Evolutionary conservation across 2,797 vertebrate genomes (phyloP).

Genomic region (Sebastes vulpes): DNA sequence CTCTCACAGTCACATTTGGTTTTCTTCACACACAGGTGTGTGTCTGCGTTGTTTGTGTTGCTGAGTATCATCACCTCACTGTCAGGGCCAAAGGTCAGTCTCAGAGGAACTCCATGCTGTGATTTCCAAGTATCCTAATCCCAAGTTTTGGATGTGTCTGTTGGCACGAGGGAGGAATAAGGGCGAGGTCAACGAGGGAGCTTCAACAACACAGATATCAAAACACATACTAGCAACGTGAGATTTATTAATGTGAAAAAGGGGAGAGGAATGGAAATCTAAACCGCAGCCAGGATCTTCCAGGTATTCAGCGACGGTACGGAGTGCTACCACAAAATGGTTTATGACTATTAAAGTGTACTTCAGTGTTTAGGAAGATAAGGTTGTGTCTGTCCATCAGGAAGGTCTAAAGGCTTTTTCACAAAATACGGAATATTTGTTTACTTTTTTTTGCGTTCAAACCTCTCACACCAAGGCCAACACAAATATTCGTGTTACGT

Average conservation of each 20-base stretch:
- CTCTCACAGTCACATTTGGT: neutral
- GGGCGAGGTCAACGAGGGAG: constrained; percentile 12
- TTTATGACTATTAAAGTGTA: neutral
- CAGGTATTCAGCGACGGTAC: neutral
- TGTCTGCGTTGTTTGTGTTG: neutral
- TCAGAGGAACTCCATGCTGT: constrained; percentile 6
- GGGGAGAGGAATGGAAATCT: constrained; percentile 15
- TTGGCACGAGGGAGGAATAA: neutral
- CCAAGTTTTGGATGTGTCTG: constrained; percentile 30
- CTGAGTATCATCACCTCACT: neutral
- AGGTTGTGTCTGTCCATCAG: neutral
- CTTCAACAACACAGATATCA: constrained; percentile 55
- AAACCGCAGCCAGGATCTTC: neutral
- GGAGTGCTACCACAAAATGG: neutral
- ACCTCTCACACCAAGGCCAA: neutral
- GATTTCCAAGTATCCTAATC: constrained; percentile 42
- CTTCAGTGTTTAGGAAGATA: neutral
- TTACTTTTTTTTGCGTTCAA: neutral
- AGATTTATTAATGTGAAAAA: constrained; percentile 20
- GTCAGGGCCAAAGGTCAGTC: neutral
- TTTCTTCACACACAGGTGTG: neutral
- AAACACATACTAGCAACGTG: constrained; percentile 13
- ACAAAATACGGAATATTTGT: neutral
- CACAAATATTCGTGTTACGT: neutral
- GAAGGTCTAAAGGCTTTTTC: neutral